phyloP scores from a whole-genome alignment of 2,797 vertebrate species.

The Austrolebias charrua region DNA sequence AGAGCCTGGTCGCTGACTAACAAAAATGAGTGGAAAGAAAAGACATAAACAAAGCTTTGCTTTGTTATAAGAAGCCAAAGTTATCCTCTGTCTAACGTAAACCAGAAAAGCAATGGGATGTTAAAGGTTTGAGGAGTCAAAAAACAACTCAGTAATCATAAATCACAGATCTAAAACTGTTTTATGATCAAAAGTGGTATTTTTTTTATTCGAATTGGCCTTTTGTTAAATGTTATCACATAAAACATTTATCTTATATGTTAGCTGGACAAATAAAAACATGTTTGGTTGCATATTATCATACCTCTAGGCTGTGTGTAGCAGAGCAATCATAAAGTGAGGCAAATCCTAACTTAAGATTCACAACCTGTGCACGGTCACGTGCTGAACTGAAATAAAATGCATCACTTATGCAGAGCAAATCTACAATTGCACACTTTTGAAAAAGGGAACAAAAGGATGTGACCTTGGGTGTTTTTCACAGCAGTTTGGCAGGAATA shows the following conservation, averaged over 20 bases:
- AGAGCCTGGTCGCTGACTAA: constrained; percentile 45
- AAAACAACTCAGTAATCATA: constrained; percentile 16
- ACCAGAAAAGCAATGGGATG: too few relatives aligned
- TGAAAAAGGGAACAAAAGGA: constrained; percentile 28
- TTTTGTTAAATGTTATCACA: constrained; percentile 3
- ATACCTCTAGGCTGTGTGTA: constrained; percentile 18
- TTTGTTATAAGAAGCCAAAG: constrained; percentile 35
- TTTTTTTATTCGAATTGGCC: background rate
- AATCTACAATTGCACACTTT: constrained; percentile 41
- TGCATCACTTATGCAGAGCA: constrained; percentile 43
- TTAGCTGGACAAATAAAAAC: constrained; percentile 18
- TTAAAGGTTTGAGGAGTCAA: background rate
- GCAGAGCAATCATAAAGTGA: constrained; percentile 26
- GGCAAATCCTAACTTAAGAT: constrained; percentile 29
- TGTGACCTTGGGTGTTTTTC: constrained; percentile 59
- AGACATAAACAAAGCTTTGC: constrained; percentile 41
- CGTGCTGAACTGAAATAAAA: constrained; percentile 16
- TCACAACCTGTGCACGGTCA: constrained; percentile 10
- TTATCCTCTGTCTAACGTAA: constrained; percentile 28
- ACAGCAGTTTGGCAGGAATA: constrained; percentile 12
- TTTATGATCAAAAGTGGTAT: background rate
- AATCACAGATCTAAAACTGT: constrained; percentile 6
- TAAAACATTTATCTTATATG: constrained; percentile 1
- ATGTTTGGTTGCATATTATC: background rate
- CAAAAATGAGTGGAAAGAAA: constrained; percentile 14